phyloP scores from a whole-genome alignment of 2,888 invertebrate species.

The Proisotoma minuta region DNA sequence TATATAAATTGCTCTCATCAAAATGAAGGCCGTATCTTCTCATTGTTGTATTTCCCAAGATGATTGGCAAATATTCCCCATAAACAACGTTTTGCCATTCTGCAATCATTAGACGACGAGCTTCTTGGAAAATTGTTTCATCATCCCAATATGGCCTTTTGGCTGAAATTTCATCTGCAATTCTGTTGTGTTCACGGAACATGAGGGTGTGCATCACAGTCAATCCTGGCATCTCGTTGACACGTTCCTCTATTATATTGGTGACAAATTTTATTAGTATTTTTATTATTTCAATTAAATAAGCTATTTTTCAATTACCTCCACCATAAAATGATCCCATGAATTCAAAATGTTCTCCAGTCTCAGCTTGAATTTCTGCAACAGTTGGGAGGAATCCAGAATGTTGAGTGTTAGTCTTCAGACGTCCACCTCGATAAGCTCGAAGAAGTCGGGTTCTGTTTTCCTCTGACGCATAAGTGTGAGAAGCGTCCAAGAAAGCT shows the following conservation, averaged over 20 bases:
- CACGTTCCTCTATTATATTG: constrained; percentile 26
- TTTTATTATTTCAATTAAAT: too few relatives aligned
- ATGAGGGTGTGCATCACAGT: constrained; percentile 43
- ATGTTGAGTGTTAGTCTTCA: constrained; percentile 31
- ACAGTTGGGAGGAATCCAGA: constrained; percentile 41
- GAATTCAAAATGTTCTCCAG: constrained; percentile 37
- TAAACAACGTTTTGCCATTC: constrained; percentile 45
- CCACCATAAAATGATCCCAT: constrained; percentile 43
- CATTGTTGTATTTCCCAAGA: constrained; percentile 39
- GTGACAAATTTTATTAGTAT: neutral
- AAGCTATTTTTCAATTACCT: too few relatives aligned
- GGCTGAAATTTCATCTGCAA: constrained; percentile 39
- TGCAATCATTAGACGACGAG: constrained; percentile 41
- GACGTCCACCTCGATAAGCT: constrained; percentile 35
- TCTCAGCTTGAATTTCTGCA: constrained; percentile 25
- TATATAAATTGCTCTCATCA: constrained; percentile 21
- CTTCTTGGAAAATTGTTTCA: constrained; percentile 44
- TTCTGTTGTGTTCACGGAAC: constrained; percentile 44
- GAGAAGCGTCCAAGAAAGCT: constrained; percentile 41
- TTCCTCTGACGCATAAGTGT: constrained; percentile 39
- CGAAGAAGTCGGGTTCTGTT: constrained; percentile 33
- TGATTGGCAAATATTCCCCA: constrained; percentile 44
- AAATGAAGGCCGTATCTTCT: constrained; percentile 29
- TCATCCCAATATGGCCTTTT: constrained; percentile 39
- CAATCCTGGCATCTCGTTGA: constrained; percentile 44